Conservation (phyloP, 2,888 invertebrate species). For the Lasioglossum pauxillum region DNA sequence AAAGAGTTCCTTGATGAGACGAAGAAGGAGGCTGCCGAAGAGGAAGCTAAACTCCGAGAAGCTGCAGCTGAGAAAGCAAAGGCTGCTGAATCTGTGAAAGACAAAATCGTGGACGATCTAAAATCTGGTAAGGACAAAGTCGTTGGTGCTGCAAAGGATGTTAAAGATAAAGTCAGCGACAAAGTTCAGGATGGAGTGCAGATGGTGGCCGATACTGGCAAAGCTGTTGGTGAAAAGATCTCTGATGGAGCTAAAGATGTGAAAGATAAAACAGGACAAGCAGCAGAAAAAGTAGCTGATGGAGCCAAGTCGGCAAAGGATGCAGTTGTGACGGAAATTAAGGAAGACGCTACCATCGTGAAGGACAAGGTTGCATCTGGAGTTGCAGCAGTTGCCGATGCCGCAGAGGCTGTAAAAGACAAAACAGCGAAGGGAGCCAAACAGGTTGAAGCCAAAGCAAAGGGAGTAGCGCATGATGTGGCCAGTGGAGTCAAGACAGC, state of each 20-base stretch:
- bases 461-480: conserved; percentile 3
- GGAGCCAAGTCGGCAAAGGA: conserved; percentile 74
- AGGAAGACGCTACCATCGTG: conserved; percentile 69
- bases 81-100: conserved; percentile 65
- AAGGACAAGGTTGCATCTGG: conserved; percentile 51
- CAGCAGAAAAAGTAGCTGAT: neutral
- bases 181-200: conserved; percentile 14
- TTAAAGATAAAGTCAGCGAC: conserved; percentile 61
- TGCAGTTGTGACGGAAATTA: conserved; percentile 65
- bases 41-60: conserved; percentile 78
- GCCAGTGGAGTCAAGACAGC: conserved; percentile 25
- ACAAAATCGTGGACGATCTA: conserved; percentile 32
- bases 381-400: conserved; percentile 1
- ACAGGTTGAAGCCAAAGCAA: conserved; percentile 1
- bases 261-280: neutral
- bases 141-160: conserved; percentile 33
- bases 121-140: conserved; percentile 61
- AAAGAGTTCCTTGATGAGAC: conserved; percentile 76
- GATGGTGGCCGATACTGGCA: neutral
- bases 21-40: conserved; percentile 83
- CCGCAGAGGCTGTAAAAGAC: conserved; percentile 13
- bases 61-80: conserved; percentile 55
- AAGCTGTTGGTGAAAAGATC: conserved; percentile 1
- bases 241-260: neutral
- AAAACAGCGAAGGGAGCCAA: conserved; percentile 43